Base-by-base conservation (phyloP, 2,113 vertebrate species). In the Triplophysa dalaica region DNA sequence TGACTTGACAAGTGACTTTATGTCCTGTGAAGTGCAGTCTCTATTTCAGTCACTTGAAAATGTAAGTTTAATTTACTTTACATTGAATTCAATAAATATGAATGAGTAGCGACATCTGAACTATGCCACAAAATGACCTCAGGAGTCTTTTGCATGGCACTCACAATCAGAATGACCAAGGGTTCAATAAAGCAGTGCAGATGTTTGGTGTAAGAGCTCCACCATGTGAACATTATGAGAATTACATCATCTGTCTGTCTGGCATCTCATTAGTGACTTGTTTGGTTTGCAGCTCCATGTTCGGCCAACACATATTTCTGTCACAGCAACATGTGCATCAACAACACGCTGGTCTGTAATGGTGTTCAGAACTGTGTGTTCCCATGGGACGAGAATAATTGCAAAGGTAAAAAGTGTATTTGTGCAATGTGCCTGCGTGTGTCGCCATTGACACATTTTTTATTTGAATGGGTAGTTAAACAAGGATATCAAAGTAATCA, bases 281-380 rank as follows among this genome's bases (percentile, higher is more conserved):
- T 72, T 8, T 78, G 64, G 76, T 72, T 81, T 83, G 0, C 88
- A 99, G 97, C 97, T 81, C 97, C 97, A 58, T 99, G 97, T 87
- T 84, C 82, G 43, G 87, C 91, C 75, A 91, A 87, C 82, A 91
- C 95, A 14, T 99, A 96, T 88, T 99, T 98, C 87, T 99, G 97
- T 89, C 95, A 99, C 86, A 98, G 95, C 88, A 98, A 96, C 92
- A 98, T 99, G 97, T 99, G 97, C 89, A 98, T 99, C 94, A 98
- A 99, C 90, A 96, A 93, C 84, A 95, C 96, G 79, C 91, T 99
- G 84, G 96, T 98, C 82, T 99, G 97, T 86, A 99, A 98, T 38
- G 97, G 97, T 60, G 89, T 98, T 70, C 97, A 99, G 75, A 99
- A 99, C 90, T 99, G 97, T 84, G 95, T 98, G 19, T 98, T 97